These are phyloP conservation scores for Helleia helle DNA, from an alignment of 2,888 invertebrate genomes.

Conservation along the genomic window DNA sequence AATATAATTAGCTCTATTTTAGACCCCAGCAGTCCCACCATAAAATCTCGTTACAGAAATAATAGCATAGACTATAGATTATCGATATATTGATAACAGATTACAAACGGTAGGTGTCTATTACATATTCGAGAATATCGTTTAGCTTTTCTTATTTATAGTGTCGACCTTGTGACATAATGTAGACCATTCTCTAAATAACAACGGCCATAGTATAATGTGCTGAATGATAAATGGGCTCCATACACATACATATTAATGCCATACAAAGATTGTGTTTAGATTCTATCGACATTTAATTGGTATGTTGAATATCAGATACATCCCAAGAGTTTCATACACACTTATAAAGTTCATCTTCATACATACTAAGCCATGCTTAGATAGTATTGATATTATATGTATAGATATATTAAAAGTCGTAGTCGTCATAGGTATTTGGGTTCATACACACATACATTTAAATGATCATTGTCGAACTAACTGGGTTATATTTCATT, in stretches of 20 bases:
- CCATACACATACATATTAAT: constrained; percentile 5
- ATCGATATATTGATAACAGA: background rate
- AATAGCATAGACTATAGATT: background rate
- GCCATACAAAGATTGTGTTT: background rate
- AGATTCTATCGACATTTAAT: too few species aligned
- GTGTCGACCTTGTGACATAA: constrained; percentile 23
- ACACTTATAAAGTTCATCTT: too few species aligned
- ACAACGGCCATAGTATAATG: background rate
- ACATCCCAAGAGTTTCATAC: too few species aligned
- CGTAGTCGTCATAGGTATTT: too few species aligned
- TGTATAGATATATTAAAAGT: too few species aligned
- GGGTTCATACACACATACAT: too few species aligned
- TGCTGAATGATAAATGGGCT: constrained; percentile 4
- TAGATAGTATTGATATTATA: too few species aligned
- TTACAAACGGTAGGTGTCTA: constrained; percentile 14
- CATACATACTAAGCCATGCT: too few species aligned
- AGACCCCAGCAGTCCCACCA: background rate
- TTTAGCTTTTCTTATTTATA: constrained; percentile 19
- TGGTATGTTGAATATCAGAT: too few species aligned
- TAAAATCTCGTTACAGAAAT: background rate
- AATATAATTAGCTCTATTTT: too few species aligned
- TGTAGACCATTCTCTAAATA: constrained; percentile 11
- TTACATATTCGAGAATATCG: constrained; percentile 21
- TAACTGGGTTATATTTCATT: too few species aligned
- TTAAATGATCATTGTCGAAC: too few species aligned